Evolutionary conservation across 1,140 invertebrate species (phyloP), one percentile per base, ranked within the genome.

Genomic region (Brachionus angularis): DNA sequence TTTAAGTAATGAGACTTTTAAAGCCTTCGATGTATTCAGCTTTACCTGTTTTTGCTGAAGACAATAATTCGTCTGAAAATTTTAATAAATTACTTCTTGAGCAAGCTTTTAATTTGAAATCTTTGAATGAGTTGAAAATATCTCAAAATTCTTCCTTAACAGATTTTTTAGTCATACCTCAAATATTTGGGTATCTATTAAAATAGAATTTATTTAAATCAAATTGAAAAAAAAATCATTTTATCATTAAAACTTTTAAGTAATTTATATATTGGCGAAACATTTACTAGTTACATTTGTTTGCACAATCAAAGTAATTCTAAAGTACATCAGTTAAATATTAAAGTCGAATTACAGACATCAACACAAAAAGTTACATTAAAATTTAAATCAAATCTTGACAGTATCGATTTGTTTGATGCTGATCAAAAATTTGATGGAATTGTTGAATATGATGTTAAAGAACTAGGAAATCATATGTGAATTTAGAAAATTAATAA

Each of bases 241-340:
- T 33, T 53, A n/a, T 34, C 29, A 5, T n/a, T 31, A n/a, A 12
- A 49, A 49, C 10, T 33, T 25, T 10, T 18, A 14, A 46, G 62
- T 7, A 67, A 67, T 46, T 67, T 67, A n/a, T 67, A 67, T 16
- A 67, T 67, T 46, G 62, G 62, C 14, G 62, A 67, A 46, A 67
- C 39, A 21, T 67, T 67, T 33, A 36, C 27, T 10, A 46, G 62
- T 16, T 67, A 67, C 39, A 67, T 67, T 29, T 67, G 62, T 67
- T 18, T 67, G 7, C 36, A 46, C 23, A 67, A 67, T 44, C 62
- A 67, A 18, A 67, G 62, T 50, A 46, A 18, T 31, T 27, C 33
- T 44, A 33, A 27, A 46, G 62, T 44, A 25, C 44, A 67, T 14
- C 29, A 67, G 16, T 46, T 67, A 21, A 33, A 12, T n/a, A 10